phyloP scores from a whole-genome alignment of 2,113 vertebrate genomes.

The Phylloscopus trochiloides region DNA sequence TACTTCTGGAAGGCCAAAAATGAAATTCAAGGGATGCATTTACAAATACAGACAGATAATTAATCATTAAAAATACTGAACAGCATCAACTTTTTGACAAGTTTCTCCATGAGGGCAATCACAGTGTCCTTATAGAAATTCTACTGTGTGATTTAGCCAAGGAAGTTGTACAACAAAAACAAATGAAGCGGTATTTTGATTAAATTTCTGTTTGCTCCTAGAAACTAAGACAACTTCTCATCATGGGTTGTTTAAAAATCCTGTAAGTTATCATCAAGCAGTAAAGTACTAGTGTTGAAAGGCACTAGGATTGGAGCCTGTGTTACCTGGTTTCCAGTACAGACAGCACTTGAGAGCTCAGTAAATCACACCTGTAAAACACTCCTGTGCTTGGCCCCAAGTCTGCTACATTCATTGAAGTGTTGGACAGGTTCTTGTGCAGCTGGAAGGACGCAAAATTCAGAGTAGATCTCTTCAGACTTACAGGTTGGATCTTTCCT shows the following conservation, averaged over 20 bases:
- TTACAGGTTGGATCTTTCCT: conserved; percentile 75
- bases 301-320: conserved; percentile 8
- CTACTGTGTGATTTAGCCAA: not conserved
- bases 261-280: not conserved
- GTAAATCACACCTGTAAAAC: not conserved
- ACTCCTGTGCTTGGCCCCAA: not conserved
- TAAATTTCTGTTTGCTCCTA: not conserved
- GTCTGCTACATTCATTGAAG: not conserved
- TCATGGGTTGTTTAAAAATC: not conserved
- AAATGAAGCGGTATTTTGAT: not conserved
- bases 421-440: not conserved
- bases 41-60: not conserved
- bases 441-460: not conserved
- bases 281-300: conserved; percentile 27
- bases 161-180: not conserved
- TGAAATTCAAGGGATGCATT: not conserved
- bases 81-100: not conserved
- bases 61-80: not conserved
- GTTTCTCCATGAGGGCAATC: not conserved
- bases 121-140: not conserved
- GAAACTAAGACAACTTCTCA: not conserved
- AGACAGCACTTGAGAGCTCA: not conserved
- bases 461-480: not conserved
- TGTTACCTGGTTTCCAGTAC: not conserved
- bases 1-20: not conserved